phyloP scores from a whole-genome alignment of 1,140 invertebrate species.

The Sarcophaga peregrina region DNA sequence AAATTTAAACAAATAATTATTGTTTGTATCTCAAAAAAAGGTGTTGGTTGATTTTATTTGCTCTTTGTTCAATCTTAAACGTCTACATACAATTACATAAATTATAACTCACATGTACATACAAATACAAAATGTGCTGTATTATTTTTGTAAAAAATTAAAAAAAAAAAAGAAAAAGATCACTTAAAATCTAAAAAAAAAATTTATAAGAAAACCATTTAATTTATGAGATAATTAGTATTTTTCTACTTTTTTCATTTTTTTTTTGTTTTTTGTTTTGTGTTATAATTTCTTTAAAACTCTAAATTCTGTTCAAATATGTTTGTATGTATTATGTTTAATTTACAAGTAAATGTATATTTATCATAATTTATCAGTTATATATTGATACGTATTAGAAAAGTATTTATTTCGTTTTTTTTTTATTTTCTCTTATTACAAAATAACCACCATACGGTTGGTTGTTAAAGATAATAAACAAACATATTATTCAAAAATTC shows the following conservation, averaged over 20 bases:
- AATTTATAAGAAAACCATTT: neutral
- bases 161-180: neutral
- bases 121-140: neutral
- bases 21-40: constrained; percentile 16
- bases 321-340: neutral
- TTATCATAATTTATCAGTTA: neutral
- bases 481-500: neutral
- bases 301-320: neutral
- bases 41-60: neutral
- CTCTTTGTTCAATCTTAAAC: constrained; percentile 15
- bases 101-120: constrained; percentile 1
- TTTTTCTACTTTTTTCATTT: too few species aligned
- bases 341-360: neutral
- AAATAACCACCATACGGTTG: too few species aligned
- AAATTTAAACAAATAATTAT: too few species aligned
- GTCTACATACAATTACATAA: constrained; percentile 5
- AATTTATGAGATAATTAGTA: neutral
- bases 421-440: neutral
- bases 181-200: constrained; percentile 9
- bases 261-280: neutral
- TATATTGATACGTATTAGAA: neutral
- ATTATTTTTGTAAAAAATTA: neutral
- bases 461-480: neutral
- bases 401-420: neutral
- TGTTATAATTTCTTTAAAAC: neutral